Base-by-base conservation (phyloP, 2,797 vertebrate genomes). In the Anableps anableps region DNA sequence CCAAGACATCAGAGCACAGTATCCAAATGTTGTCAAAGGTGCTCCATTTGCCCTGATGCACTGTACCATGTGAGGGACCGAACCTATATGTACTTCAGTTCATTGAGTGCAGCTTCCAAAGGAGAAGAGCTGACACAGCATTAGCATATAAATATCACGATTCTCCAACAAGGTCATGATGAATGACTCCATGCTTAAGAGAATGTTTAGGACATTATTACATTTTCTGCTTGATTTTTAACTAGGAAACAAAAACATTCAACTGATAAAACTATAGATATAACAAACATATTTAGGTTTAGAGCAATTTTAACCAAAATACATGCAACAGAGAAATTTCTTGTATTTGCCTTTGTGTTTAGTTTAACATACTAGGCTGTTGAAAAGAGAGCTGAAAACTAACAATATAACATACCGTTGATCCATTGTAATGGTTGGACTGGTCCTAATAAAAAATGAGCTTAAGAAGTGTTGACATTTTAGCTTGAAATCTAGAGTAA, bases 111-210 rank as follows among this genome's bases (percentile, higher is more conserved):
- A 45, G 14, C 53, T 38, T 79, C 75, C 72, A 83, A 31, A 77
- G 75, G 72, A 68, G 34, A 75, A 41, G 47, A 23, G 74, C 75
- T 76, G 60, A 34, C 26, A 29, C 76, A 75, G 75, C 66, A 80
- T 88, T 78, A 75, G 73, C 41, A 83, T 77, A 6, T 36, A 71
- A 55, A 83, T 81, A 29, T 68, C 45, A 23, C 14, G 58, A 62
- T 48, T 79, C 7, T 48, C 23, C 36, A 77, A 34, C 55, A 82
- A 79, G 75, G 74, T 86, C 80, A 81, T 38, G 23, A 48, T 55
- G 62, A 7, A 47, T 8, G 11, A 34, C 26, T 45, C 47, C 58
- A 62, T 31, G 58, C 14, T 31, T 62, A 62, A 1, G 58, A 31
- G 58, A 31, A 60, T 60, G 31, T 64, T 64, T 19, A 34, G 11